Percentiles rank a stretch among this genome's conserved stretches.
These are phyloP conservation scores for Ctenomys sociabilis DNA, from an alignment of 2,113 vertebrate genomes.

Conservation along the genomic window DNA sequence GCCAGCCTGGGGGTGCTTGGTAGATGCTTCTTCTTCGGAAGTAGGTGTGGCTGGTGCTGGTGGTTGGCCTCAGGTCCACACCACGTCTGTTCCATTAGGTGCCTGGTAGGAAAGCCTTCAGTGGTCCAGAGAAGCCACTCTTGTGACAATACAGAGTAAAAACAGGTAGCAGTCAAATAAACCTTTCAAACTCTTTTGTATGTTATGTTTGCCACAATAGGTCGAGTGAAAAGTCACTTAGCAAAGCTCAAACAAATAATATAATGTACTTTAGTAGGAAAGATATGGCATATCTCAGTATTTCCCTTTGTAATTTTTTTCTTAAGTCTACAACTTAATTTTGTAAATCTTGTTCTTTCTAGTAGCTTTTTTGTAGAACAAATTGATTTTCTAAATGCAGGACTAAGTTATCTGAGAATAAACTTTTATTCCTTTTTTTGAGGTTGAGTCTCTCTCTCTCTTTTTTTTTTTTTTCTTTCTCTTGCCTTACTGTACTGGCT, in stretches of 20 bases:
- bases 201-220: background rate
- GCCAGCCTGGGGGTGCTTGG: background rate
- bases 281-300: background rate
- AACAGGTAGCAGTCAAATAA: background rate
- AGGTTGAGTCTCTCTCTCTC: background rate
- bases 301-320: constrained; percentile 48
- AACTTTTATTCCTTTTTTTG: background rate
- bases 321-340: constrained; percentile 1
- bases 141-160: background rate
- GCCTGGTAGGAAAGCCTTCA: background rate
- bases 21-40: background rate
- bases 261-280: background rate
- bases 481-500: background rate
- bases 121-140: background rate
- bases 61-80: background rate
- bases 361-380: background rate
- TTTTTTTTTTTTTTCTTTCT: background rate
- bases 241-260: background rate
- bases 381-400: background rate
- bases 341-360: background rate
- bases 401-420: background rate
- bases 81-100: background rate
- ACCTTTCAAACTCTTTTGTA: background rate
- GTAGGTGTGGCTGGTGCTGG: background rate
- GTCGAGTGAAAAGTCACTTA: background rate